phyloP scores from a whole-genome alignment of 2,888 invertebrate species.

The Syrphus vitripennis region DNA sequence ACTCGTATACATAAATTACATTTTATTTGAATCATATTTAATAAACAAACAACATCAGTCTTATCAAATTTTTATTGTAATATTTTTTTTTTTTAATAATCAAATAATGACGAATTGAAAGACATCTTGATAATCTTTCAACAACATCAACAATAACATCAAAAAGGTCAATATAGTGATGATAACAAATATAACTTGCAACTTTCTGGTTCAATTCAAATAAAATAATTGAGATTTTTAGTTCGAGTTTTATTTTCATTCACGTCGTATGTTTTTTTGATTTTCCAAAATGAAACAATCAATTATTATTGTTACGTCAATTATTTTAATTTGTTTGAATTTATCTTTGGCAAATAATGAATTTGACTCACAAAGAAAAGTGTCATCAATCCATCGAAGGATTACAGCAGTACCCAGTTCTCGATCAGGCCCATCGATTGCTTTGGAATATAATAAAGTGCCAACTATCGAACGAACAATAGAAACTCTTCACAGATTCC shows the following conservation, averaged over 20 bases:
- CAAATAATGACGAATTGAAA: not conserved
- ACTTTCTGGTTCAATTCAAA: not conserved
- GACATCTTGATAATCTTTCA: not conserved
- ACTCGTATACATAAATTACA: too few relatives aligned
- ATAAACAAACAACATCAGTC: too few relatives aligned
- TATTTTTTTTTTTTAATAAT: not conserved
- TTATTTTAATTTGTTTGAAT: slow-evolving; percentile 16
- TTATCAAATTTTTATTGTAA: not conserved
- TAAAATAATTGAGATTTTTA: slow-evolving; percentile 2
- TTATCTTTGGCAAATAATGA: not conserved
- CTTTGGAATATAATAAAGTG: slow-evolving; percentile 1
- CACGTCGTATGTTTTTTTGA: not conserved
- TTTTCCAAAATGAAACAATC: slow-evolving; percentile 28
- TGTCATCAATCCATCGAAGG: slow-evolving; percentile 34
- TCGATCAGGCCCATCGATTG: not conserved
- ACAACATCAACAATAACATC: slow-evolving; percentile 33
- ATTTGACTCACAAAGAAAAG: not conserved
- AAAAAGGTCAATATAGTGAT: slow-evolving; percentile 25
- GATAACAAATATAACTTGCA: slow-evolving; percentile 26
- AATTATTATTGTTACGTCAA: not conserved
- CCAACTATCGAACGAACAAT: slow-evolving; percentile 29
- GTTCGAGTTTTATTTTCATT: slow-evolving; percentile 15
- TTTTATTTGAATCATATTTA: too few relatives aligned
- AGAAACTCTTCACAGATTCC: not conserved
- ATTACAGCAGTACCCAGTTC: slow-evolving; percentile 40